Base-by-base conservation (phyloP, 2,113 vertebrate genomes). In the Petroica traversi region DNA sequence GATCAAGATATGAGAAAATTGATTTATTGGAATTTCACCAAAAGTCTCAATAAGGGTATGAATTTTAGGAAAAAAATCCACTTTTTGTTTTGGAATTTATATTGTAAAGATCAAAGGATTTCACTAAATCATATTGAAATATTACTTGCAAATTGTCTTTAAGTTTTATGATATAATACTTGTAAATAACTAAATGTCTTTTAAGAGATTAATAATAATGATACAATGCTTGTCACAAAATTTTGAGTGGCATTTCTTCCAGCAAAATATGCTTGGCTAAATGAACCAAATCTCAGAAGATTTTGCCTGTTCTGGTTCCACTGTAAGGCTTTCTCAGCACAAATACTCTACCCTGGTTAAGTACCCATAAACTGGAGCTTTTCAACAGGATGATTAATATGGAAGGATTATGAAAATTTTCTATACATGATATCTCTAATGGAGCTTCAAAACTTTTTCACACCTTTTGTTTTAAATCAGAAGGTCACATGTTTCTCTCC, bases 381-480 rank as follows among this genome's bases (percentile, higher is more conserved):
- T 55, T 4, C 17, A 51, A 29, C 11, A 48, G 72, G 17, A 10
- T 17, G 20, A 51, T 64, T 57, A 55, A 38, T 8, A 13, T 8
- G 4, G 14, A 54, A 52, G 15, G 14, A 17, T 29, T 33, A 9
- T 8, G 41, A 40, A 4, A 26, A 7, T 64, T 33, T 55, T 41
- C 17, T 9, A 25, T 9, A 19, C 1, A 3, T 18, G 13, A 5
- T 4, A 26, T 48, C 9, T 45, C 13, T n/a, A 54, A n/a, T 8
- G 20, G 28, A 51, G 2, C 28, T 73, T 86, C 38, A 43, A 41
- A 62, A n/a, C 2, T 8, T 80, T 45, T 75, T 61, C 6, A 19
- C 23, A 15, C 6, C 29, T 48, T 4, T 31, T 81, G 19, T 25
- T 74, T 92, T 58, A 43, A 49, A 49, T 52, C 14, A 66, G n/a